Conservation (phyloP, 1,140 invertebrate genomes). For the Tetramorium alpestre region DNA sequence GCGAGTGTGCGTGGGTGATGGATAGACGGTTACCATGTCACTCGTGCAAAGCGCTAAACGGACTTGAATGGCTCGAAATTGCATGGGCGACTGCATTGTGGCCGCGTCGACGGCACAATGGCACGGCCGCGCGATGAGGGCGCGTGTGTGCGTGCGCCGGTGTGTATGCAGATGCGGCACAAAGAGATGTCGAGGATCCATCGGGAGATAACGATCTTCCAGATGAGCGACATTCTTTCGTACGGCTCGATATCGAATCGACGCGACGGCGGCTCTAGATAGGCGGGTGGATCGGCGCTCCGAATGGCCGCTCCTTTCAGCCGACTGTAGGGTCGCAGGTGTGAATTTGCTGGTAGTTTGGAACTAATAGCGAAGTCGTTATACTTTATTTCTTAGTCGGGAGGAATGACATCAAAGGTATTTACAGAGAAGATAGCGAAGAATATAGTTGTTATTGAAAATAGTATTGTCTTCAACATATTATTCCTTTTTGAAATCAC, state of each 20-base stretch:
- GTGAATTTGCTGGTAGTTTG: conserved; percentile 24
- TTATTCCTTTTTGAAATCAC: neutral
- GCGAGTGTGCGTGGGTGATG: conserved; percentile 83
- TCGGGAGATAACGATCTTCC: conserved; percentile 56
- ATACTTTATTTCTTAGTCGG: neutral
- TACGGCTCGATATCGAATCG: conserved; percentile 47
- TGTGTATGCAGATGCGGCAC: conserved; percentile 70
- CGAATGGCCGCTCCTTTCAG: conserved; percentile 13
- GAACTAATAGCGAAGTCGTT: conserved; percentile 9
- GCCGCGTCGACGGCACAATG: conserved; percentile 37
- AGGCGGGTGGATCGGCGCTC: conserved; percentile 43
- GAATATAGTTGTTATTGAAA: neutral
- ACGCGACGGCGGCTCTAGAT: neutral
- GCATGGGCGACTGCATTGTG: conserved; percentile 68
- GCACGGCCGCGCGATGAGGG: neutral
- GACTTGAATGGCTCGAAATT: conserved; percentile 71
- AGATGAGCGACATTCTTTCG: conserved; percentile 53
- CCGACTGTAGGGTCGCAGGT: conserved; percentile 1
- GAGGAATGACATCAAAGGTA: neutral
- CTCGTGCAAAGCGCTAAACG: conserved; percentile 76
- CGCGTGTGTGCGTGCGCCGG: conserved; percentile 14
- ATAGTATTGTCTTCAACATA: neutral
- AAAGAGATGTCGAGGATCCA: conserved; percentile 54
- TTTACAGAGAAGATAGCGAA: neutral
- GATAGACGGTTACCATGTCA: conserved; percentile 82